These are phyloP conservation scores for Caenorhabditis auriculariae DNA, from an alignment of 2,888 invertebrate genomes.

Conservation along the genomic window DNA sequence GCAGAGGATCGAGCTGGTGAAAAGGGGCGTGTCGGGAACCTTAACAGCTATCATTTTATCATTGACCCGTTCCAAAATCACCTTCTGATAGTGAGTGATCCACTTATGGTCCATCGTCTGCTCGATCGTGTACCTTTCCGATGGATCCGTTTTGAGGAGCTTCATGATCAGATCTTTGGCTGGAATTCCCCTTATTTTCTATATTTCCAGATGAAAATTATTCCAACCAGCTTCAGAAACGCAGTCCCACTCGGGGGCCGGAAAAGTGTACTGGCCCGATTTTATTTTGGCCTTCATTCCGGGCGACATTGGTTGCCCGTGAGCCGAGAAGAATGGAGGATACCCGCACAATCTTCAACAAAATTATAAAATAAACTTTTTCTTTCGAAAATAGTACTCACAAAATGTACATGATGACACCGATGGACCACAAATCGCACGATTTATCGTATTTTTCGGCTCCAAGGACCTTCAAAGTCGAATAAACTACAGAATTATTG, in stretches of 20 bases:
- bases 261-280: constrained; percentile 94
- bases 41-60: no score
- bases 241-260: constrained; percentile 90
- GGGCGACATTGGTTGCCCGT: constrained; percentile 94
- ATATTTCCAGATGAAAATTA: background rate
- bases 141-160: constrained; percentile 91
- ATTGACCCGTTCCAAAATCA: background rate
- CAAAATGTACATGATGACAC: constrained; percentile 98
- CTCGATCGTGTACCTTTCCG: constrained; percentile 83
- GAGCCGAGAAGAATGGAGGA: constrained; percentile 97
- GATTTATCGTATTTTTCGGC: constrained; percentile 97
- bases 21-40: constrained; percentile 88
- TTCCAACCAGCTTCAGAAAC: constrained; percentile 81
- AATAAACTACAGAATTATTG: background rate
- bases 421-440: constrained; percentile 98
- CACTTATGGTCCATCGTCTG: constrained; percentile 74
- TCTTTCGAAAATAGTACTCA: constrained; percentile 67
- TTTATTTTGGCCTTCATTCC: constrained; percentile 94
- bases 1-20: constrained; percentile 83
- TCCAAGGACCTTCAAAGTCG: constrained; percentile 76
- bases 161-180: constrained; percentile 90
- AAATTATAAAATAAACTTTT: constrained; percentile 3
- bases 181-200: constrained; percentile 47
- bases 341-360: constrained; percentile 81
- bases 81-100: constrained; percentile 73